Evolutionary conservation across 2,113 vertebrate species (phyloP), one percentile per base, ranked within the genome.

Genomic region (Oncorhynchus masou): DNA sequence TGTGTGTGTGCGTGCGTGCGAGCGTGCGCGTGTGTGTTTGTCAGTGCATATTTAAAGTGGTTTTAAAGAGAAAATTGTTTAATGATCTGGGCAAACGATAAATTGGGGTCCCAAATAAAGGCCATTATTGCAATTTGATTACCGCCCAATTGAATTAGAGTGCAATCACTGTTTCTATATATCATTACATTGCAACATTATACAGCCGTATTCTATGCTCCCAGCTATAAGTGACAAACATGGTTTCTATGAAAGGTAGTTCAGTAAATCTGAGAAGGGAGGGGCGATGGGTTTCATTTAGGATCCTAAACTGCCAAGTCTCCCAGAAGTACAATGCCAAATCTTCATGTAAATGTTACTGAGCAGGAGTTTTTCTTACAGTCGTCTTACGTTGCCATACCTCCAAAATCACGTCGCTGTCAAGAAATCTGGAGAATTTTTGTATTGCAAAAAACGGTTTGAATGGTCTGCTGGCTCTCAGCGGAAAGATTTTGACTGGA

Each of bases 81-180:
- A 91, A 93, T 90, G 90, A 93, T 92, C 89, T 89, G 85, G 88
- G 88, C 92, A 93, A 93, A 93, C 87, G 92, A 91, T 90, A 92
- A 93, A 92, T 90, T 87, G 88, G 86, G 88, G 88, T 89, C 90
- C 89, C 87, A 91, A 92, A 93, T 92, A 92, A 93, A 92, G 85
- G 91, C 90, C 92, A 93, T 93, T 92, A 93, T 89, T 89, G 87
- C 90, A 91, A 93, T 93, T 88, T 91, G 91, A 93, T 92, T 92
- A 93, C 79, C 77, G 77, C 84, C 80, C 87, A 91, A 92, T 92
- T 93, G 91, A 92, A 93, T 93, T 92, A 92, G 84, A 82, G 88
- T 85, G 88, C 91, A 92, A 94, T 93, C 91, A 92, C 85, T 77
- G 86, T 91, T 92, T 91, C 90, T 92, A 93, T 93, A 93, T 91